Evolutionary conservation across 2,888 invertebrate genomes (phyloP).

Genomic region (Protophormia terraenovae): DNA sequence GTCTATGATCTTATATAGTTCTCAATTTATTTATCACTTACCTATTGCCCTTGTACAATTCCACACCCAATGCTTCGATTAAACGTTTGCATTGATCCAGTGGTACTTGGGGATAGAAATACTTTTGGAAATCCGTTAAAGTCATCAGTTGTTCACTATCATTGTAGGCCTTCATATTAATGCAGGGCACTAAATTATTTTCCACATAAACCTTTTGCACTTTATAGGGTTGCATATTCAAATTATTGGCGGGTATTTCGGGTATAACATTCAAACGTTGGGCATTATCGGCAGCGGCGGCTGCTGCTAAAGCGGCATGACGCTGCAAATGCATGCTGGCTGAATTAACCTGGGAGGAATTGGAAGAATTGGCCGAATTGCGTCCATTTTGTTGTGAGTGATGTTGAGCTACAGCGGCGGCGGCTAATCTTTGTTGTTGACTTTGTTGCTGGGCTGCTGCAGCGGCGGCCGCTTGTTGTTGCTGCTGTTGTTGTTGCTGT

Average conservation of each 20-base stretch:
- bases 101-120: conserved; percentile 90
- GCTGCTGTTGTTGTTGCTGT: conserved; percentile 74
- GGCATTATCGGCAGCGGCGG: conserved; percentile 72
- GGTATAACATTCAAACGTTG: conserved; percentile 85
- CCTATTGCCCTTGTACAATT: conserved; percentile 92
- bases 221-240: conserved; percentile 89
- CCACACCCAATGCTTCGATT: conserved; percentile 90
- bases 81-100: conserved; percentile 89
- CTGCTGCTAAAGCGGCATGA: conserved; percentile 76
- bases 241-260: conserved; percentile 86
- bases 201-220: conserved; percentile 91
- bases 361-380: conserved; percentile 64
- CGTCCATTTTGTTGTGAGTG: conserved; percentile 75
- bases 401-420: conserved; percentile 75
- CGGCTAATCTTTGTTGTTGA: conserved; percentile 70
- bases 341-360: conserved; percentile 70
- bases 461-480: conserved; percentile 70
- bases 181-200: conserved; percentile 91
- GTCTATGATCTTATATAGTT: no score
- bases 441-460: conserved; percentile 71
- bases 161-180: conserved; percentile 92
- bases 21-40: no score
- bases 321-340: conserved; percentile 83
- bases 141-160: conserved; percentile 92
- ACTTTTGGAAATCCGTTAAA: conserved; percentile 89